Evolutionary conservation across 2,888 invertebrate species (phyloP), one percentile per base, ranked within the genome.

Genomic region (Eudasyphora cyanicolor): DNA sequence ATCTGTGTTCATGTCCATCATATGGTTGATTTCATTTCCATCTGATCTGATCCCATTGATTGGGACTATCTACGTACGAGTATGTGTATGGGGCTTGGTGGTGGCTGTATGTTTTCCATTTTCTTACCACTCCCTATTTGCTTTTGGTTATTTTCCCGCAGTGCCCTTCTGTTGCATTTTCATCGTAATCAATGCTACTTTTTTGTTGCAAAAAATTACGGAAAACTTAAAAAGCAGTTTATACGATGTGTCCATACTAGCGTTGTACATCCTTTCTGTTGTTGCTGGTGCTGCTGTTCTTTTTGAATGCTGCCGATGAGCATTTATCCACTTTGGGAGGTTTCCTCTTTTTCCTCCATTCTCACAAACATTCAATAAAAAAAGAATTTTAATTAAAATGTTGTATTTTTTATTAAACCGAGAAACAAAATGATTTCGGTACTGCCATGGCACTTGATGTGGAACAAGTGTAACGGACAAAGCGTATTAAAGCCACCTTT

Each of bases 311-410:
- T 45, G 45, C 38, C 24, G 24, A 24, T 21, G n/a, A 51, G 49
- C 51, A 71, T 29, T 14, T n/a, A n/a, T 71, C 54, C 49, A n/a
- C 42, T 60, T 70, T 35, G 35, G 71, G 49, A 17, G 49, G 57
- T 71, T 71, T 70, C 49, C 60, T 42, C 45, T 70, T 45, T 32
- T 12, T 67, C n/a, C 24, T 51, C 57, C 42, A 24, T 45, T 60
- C 57, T 76, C 27, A 69, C 29, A 54, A 19, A 51, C 69, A 73
- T 29, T 69, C 17, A 60, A 51, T 17, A 54, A 62, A n/a, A n/a
- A 80, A 76, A 57, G 49, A 74, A 77, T 77, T 82, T 77, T 77
- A 82, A 82, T 82, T 82, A 77, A 77, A 77, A 74, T 82, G 24
- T 64, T 69, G 27, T 73, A 21, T 69, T 32, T 75, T 75, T 75